Evolutionary conservation across 2,888 invertebrate genomes (phyloP), one percentile per base, ranked within the genome.

Genomic region (Plutella xylostella): DNA sequence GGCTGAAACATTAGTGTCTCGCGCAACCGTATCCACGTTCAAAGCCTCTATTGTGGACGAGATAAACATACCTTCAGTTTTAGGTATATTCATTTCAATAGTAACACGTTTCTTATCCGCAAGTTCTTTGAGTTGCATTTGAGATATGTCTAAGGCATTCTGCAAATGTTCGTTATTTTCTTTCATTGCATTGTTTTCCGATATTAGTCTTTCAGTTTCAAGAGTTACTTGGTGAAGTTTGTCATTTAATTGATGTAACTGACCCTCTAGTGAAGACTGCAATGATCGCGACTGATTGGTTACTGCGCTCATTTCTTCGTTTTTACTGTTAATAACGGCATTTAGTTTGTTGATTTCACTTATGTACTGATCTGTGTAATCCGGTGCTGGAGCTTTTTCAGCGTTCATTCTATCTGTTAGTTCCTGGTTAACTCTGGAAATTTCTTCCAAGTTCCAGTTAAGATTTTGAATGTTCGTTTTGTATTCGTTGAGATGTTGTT

Each of bases 341-440:
- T 85, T 84, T 1, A 88, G 63, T 31, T 82, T 84, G 54, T 87
- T 87, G 55, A 88, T 88, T 68, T 88, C 88, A 53, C 64, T 80
- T 51, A 83, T 68, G 51, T 80, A 83, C 51, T 82, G 82, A 46
- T 82, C 82, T 6, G 83, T 82, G 54, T 80, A 83, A 60, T 83
- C 82, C 9, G 85, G 67, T 2, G 57, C 17, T 40, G 51, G 43
- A 34, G 35, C 45, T 34, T 60, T 55, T 37, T 67, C 58, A 50
- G 53, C 57, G 17, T 53, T 52, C 17, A 56, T 51, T 51, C 66
- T 73, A 40, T 69, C 66, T 33, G 58, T 45, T 28, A 80, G 49
- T 40, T 70, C 67, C 48, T 71, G 65, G 53, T 83, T 80, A 42
- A 72, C 54, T 58, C 55, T 58, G 48, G 64, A 64, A 3, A 79